Evolutionary conservation across 2,888 invertebrate genomes (phyloP).

Genomic region (Campoletis raptor): DNA sequence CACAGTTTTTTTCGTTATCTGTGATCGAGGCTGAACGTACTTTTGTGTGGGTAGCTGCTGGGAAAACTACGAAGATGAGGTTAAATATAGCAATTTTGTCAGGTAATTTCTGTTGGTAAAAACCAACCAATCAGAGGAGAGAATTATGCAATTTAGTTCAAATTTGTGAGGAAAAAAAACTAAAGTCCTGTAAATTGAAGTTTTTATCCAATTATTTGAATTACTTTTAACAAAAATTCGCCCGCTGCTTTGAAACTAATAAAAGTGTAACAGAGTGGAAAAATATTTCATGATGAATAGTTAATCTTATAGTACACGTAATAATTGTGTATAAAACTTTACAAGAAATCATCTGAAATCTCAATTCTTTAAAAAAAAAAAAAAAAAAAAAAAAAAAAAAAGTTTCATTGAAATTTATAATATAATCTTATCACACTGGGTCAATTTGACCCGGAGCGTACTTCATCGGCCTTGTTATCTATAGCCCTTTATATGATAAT

Average conservation of each 20-base stretch:
- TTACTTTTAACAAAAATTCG: not conserved
- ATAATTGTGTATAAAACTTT: no score
- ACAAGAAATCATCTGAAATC: no score
- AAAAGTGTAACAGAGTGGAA: not conserved
- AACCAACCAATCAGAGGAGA: not conserved
- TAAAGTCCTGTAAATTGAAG: not conserved
- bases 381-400: not conserved
- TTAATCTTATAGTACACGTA: no score
- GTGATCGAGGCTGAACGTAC: not conserved
- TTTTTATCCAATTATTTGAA: not conserved
- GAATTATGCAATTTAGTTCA: not conserved
- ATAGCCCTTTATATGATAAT: no score
- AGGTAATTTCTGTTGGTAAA: not conserved
- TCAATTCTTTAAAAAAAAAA: no score
- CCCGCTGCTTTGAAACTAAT: not conserved
- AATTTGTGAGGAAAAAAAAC: not conserved
- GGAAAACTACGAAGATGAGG: not conserved
- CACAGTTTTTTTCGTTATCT: not conserved
- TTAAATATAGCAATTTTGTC: conserved; percentile 10
- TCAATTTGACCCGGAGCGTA: no score
- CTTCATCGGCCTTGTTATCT: no score
- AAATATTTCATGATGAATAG: no score
- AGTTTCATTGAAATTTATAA: no score
- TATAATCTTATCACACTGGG: no score
- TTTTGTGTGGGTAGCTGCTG: conserved; percentile 2